Evolutionary conservation across 2,888 invertebrate genomes (phyloP), one percentile per base, ranked within the genome.

Genomic region (Neoscelio sp.): DNA sequence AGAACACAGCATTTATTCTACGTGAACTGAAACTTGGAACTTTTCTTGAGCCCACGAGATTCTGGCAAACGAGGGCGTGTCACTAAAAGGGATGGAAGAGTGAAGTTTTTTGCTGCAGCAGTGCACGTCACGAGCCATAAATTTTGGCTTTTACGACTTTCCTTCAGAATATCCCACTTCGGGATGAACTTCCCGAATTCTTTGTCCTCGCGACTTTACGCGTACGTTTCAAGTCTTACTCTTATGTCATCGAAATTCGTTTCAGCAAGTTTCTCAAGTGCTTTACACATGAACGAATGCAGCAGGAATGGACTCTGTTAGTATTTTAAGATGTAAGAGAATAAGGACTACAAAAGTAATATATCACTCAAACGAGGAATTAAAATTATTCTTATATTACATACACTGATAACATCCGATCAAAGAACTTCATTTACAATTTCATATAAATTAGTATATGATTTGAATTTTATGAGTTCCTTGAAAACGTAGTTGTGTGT

Each of bases 201-300:
- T 70, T 77, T 78, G 74, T 77, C 50, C 80, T 65, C 70, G 70
- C 54, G 64, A 58, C 58, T 78, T 78, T 75, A 67, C 62, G 70
- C 35, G 62, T 64, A 62, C 71, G 64, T 71, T 78, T 78, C 60
- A 20, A 64, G 60, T 62, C 74, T 46, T 23, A 65, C 70, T 73
- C 64, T 50, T 71, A 56, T 56, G 71, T 15, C 60, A 71, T 64
- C 46, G 67, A 71, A 70, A 74, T 74, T 70, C 73, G 65, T 65
- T 74, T 77, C 74, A 30, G 18, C 46, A 50, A 77, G 48, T 80
- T 77, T 46, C 54, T 62, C 56, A 58, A 62, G 67, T 50, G 56
- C 40, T 78, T 68, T 48, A 23, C 56, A 50, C 73, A 50, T 56
- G 52, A 65, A 35, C 54, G 48, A 67, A 60, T 54, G 44, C 42